Evolutionary conservation across 1,140 invertebrate genomes (phyloP).

Genomic region (Dendrolimus punctatus): DNA sequence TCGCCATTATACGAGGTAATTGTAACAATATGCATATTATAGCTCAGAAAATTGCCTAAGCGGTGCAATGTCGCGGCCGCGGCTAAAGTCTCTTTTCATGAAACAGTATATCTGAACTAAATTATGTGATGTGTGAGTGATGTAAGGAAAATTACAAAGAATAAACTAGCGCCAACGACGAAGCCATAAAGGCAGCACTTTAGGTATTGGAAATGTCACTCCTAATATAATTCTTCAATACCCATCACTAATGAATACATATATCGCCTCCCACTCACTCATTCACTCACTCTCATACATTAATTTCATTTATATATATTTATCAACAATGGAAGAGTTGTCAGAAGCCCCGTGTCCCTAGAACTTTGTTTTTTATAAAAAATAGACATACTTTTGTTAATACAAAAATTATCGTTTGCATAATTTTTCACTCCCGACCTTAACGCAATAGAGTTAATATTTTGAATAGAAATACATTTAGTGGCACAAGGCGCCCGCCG

Average conservation of each 20-base stretch:
- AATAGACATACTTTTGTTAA: slow-evolving; percentile 7
- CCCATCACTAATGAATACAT: slow-evolving; percentile 18
- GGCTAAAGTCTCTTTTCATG: no score
- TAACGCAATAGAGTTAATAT: slow-evolving; percentile 2
- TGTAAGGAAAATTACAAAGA: no score
- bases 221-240: slow-evolving; percentile 11
- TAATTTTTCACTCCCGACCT: neutral
- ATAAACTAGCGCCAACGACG: no score
- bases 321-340: slow-evolving; percentile 60
- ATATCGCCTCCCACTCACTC: slow-evolving; percentile 25
- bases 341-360: slow-evolving; percentile 45
- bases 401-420: slow-evolving; percentile 1
- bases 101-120: no score
- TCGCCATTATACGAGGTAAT: no score
- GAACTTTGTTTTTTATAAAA: slow-evolving; percentile 22
- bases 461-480: slow-evolving; percentile 4
- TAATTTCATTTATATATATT: slow-evolving; percentile 19
- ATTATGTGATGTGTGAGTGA: no score
- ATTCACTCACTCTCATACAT: slow-evolving; percentile 25
- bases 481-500: slow-evolving; percentile 11
- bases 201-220: no score
- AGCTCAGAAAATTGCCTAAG: no score
- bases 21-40: no score
- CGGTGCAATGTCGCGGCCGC: no score
- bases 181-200: no score